Percentiles rank a stretch among this genome's conserved stretches.
Conservation (phyloP, 2,797 vertebrate species). For the Myotis findleyi region DNA sequence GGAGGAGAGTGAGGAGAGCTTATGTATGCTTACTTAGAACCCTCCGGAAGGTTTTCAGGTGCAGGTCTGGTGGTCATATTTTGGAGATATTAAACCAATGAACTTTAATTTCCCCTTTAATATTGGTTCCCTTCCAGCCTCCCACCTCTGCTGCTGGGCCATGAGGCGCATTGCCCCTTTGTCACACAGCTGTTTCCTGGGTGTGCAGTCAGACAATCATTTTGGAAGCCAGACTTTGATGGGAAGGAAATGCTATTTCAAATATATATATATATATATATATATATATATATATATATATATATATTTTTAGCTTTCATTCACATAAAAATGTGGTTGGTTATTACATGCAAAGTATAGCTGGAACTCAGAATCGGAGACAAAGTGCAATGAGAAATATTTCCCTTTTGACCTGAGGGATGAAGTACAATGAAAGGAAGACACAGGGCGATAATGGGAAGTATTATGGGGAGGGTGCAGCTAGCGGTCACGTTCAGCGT, state of each 20-base stretch:
- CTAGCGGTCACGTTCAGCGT: accelerated
- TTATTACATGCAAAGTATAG: neutral
- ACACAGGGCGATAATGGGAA: accelerated
- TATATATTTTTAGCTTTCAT: neutral
- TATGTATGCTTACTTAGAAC: neutral
- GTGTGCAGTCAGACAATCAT: neutral
- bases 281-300: no score
- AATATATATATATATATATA: neutral
- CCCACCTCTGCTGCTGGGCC: neutral
- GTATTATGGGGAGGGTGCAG: accelerated
- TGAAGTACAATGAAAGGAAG: neutral
- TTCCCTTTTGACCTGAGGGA: neutral
- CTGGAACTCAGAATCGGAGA: neutral
- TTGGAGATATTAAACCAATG: slow-evolving; percentile 8
- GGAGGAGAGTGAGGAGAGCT: neutral
- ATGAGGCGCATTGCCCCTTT: neutral
- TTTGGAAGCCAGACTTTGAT: neutral
- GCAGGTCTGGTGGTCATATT: neutral
- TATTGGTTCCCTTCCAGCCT: neutral
- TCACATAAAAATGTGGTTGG: neutral
- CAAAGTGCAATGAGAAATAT: neutral
- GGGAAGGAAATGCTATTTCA: neutral
- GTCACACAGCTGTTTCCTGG: neutral
- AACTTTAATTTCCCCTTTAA: neutral
- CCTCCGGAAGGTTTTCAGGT: neutral